Base-by-base conservation (phyloP, 2,113 vertebrate species). In the Neopipo cinnamomea region DNA sequence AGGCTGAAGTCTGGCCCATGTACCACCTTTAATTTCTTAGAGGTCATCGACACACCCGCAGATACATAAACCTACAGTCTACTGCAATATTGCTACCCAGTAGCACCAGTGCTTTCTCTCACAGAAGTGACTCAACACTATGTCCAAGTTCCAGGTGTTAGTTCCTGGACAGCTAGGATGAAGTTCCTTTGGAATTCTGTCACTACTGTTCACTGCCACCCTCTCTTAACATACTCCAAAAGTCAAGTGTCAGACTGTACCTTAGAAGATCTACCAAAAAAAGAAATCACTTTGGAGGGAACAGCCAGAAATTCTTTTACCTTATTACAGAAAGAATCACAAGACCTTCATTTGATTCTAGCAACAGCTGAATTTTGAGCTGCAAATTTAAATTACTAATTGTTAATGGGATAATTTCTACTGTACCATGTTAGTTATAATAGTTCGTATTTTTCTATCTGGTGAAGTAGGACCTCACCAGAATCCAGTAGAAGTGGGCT, bases 141-240 rank as follows among this genome's bases (percentile, higher is more conserved):
- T 28, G 39, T 15, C 44, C 0, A 0, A 76, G 41, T 35, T 70
- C 44, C 39, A 85, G 5, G 30, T 15, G 12, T 33, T 17, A 73
- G 5, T n/a, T 59, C n/a, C 44, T 53, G 47, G 18, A 44, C 79
- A 95, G 67, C 70, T 14, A 49, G 84, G 65, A 58, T 78, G 55
- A 84, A 91, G 91, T 81, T 85, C 73, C 93, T 88, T 84, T 87
- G 83, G 74, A 79, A 88, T 79, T 75, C 58, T 95, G 37, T 41
- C 68, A 74, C 68, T 70, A 70, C 76, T 47, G 25, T 21, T 91
- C 65, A 58, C 33, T 58, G 42, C 61, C 80, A 46, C 28, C 37
- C 42, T 83, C 62, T 85, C 91, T 91, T 82, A 33, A 62, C 59
- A 56, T 87, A 88, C 55, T 66, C 78, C 67, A 50, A 53, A 80